These are phyloP conservation scores for Notarius lentiginosus DNA, from an alignment of 2,113 vertebrate species.

Conservation along the genomic window DNA sequence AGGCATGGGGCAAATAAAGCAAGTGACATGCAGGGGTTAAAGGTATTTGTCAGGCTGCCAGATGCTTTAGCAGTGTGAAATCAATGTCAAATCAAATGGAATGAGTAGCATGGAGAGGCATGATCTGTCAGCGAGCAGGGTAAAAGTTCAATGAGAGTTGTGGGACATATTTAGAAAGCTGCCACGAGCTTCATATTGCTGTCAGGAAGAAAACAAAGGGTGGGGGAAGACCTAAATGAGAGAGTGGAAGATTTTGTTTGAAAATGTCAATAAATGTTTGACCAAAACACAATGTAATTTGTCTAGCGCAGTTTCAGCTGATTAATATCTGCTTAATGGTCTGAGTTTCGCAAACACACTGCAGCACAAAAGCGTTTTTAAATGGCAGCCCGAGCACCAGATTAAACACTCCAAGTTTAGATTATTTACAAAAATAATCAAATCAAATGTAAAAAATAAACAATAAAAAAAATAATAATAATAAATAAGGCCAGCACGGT, in stretches of 20 bases:
- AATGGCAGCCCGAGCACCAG: background rate
- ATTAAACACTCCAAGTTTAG: background rate
- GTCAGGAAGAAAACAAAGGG: background rate
- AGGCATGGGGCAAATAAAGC: constrained; percentile 23
- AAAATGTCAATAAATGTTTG: background rate
- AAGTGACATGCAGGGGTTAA: constrained; percentile 29
- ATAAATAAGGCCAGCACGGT: too few species aligned
- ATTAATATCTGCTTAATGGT: background rate
- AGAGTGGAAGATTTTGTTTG: background rate
- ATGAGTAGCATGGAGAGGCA: constrained; percentile 48
- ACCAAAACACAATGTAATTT: background rate
- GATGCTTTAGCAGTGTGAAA: constrained; percentile 38
- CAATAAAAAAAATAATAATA: too few species aligned
- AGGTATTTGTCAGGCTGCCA: constrained; percentile 41
- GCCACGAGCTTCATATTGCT: constrained; percentile 15
- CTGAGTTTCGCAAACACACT: background rate
- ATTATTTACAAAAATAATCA: background rate
- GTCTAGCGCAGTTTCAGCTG: background rate
- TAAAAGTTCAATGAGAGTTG: constrained; percentile 47
- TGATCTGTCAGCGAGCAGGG: constrained; percentile 21
- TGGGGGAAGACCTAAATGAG: background rate
- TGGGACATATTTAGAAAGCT: constrained; percentile 42
- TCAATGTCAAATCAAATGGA: constrained; percentile 54
- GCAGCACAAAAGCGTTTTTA: background rate
- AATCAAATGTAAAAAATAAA: too few species aligned